Evolutionary conservation across 1,140 invertebrate genomes (phyloP), one percentile per base, ranked within the genome.

Genomic region (Drosophila hydei): DNA sequence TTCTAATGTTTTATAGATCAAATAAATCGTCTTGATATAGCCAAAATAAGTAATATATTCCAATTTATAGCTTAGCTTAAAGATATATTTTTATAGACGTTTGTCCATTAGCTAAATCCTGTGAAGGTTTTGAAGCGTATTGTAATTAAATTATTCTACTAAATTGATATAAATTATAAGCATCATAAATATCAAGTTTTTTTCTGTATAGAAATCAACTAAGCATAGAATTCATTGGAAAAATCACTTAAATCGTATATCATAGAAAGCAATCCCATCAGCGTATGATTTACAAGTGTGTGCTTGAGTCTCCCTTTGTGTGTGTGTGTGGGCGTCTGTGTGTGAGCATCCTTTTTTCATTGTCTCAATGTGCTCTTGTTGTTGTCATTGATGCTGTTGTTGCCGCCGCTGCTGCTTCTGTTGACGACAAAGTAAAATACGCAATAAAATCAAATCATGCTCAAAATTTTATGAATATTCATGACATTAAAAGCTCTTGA

Each of bases 361-460:
- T 51, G 52, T 45, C 36, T 16, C 40, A 56, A 23, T 64, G 18
- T 11, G 14, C 38, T 23, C 21, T 40, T 69, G 27, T n/a, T 59
- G 38, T 33, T 21, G 61, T 51, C 67, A 42, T 40, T 64, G 42
- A 36, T 60, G 52, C 40, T 43, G 55, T n/a, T 56, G 36, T 38
- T 52, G 23, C 33, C 33, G 51, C n/a, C 36, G 51, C 51, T 77
- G 47, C 42, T 63, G 67, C 58, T 47, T 51, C 16, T 55, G 45
- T 33, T 47, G 69, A 63, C 72, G 73, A 71, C 67, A 67, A 51
- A 58, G 62, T 67, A 72, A 88, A 78, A 87, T 88, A 76, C 78
- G 83, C 83, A 88, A 87, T 87, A 88, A 87, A 87, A 87, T 87
- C 84, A 87, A 87, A 83, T 87, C 83, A 88, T 83, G 83, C 83